Percentiles rank a stretch among this genome's conserved stretches.
phyloP scores from a whole-genome alignment of 2,797 vertebrate genomes.

The Novumbra hubbsi region DNA sequence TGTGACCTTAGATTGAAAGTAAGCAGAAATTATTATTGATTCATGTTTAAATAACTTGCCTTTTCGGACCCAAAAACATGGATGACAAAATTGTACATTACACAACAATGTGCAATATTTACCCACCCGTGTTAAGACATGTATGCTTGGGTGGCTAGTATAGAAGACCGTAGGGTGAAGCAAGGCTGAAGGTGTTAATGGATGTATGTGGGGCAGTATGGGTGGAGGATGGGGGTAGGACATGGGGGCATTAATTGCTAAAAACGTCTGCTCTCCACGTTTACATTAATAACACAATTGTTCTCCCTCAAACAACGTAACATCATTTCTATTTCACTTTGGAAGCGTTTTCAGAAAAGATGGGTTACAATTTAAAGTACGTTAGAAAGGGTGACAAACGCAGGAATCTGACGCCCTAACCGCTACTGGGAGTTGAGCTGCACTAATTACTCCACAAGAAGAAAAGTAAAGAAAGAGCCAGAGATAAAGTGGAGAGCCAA shows the following conservation, averaged over 20 bases:
- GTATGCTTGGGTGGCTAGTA: too few relatives aligned
- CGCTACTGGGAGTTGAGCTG: constrained; percentile 31
- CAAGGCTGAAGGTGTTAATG: constrained; percentile 10
- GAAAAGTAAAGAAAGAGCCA: constrained; percentile 38
- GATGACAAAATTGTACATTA: too few relatives aligned
- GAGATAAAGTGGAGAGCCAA: constrained; percentile 32
- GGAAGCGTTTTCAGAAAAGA: constrained; percentile 55
- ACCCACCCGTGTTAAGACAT: too few relatives aligned
- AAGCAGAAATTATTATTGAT: too few relatives aligned
- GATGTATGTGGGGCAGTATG: constrained; percentile 21
- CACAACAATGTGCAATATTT: too few relatives aligned
- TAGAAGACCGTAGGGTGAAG: constrained; percentile 6
- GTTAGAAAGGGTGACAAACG: constrained; percentile 25
- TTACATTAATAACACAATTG: constrained; percentile 61
- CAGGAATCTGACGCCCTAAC: neutral
- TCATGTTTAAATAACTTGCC: too few relatives aligned
- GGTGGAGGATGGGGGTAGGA: constrained; percentile 12
- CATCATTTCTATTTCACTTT: constrained; percentile 48
- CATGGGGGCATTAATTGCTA: neutral
- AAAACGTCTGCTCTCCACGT: constrained; percentile 46
- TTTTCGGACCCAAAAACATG: too few relatives aligned
- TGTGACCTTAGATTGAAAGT: too few relatives aligned
- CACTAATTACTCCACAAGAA: constrained; percentile 49
- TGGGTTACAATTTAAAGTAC: constrained; percentile 30
- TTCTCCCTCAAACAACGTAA: constrained; percentile 31